These are phyloP conservation scores for Tragelaphus imberbis DNA, from an alignment of 2,113 vertebrate genomes.

Conservation along the genomic window DNA sequence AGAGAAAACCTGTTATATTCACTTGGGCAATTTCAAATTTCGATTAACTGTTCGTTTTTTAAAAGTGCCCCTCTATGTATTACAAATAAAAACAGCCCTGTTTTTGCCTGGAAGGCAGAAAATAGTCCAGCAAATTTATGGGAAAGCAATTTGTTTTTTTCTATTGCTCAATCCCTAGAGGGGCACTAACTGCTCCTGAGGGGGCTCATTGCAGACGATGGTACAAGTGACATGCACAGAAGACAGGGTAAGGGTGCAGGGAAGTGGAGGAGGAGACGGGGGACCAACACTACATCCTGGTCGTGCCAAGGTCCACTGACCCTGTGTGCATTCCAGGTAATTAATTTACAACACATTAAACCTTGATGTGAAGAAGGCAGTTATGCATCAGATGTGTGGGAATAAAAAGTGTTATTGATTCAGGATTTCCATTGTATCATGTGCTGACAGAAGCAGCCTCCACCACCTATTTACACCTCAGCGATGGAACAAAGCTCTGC, in stretches of 20 bases:
- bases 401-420: constrained; percentile 82
- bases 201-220: constrained; percentile 69
- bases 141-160: constrained; percentile 73
- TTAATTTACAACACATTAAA: constrained; percentile 92
- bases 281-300: constrained; percentile 72
- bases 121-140: constrained; percentile 73
- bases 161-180: constrained; percentile 76
- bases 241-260: constrained; percentile 54
- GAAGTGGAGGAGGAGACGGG: constrained; percentile 74
- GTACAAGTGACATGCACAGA: constrained; percentile 44
- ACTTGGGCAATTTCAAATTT: constrained; percentile 7
- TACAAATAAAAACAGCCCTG: constrained; percentile 27
- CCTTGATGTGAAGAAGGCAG: constrained; percentile 83
- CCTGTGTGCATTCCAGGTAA: constrained; percentile 85
- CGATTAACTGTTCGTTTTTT: constrained; percentile 22
- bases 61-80: neutral
- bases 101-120: constrained; percentile 54
- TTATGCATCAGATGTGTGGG: constrained; percentile 79
- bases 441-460: constrained; percentile 60
- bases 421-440: constrained; percentile 70
- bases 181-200: constrained; percentile 73
- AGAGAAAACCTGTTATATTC: constrained; percentile 30
- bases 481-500: constrained; percentile 22
- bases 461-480: constrained; percentile 50
- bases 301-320: constrained; percentile 87